Conservation (phyloP, 1,140 invertebrate genomes). For the Drosophila seguyi region DNA sequence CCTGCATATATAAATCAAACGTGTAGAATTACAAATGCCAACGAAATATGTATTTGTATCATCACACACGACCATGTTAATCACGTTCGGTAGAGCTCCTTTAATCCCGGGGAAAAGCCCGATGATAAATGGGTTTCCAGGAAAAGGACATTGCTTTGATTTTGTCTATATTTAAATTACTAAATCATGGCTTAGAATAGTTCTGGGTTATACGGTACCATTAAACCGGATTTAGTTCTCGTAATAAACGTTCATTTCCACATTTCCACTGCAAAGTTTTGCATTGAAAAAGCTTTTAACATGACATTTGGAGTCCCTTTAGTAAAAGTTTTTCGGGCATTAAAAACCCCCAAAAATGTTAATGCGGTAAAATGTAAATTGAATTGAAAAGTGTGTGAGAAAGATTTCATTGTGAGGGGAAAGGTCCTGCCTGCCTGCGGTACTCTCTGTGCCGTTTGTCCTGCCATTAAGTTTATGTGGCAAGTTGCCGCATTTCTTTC, state of each 20-base stretch:
- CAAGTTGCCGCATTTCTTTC: constrained; percentile 58
- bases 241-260: constrained; percentile 54
- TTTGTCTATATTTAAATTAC: constrained; percentile 32
- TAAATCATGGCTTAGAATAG: constrained; percentile 25
- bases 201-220: background rate
- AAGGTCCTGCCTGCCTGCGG: background rate
- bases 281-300: constrained; percentile 55
- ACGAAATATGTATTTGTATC: constrained; percentile 33
- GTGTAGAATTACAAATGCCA: constrained; percentile 40
- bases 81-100: constrained; percentile 27
- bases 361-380: constrained; percentile 74
- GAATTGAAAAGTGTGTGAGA: constrained; percentile 65
- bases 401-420: constrained; percentile 7
- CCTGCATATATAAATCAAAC: constrained; percentile 57
- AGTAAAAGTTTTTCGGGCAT: constrained; percentile 40
- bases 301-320: constrained; percentile 30
- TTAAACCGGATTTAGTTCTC: constrained; percentile 37
- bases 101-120: constrained; percentile 18
- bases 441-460: constrained; percentile 2
- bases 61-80: constrained; percentile 31
- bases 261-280: constrained; percentile 41
- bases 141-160: constrained; percentile 7
- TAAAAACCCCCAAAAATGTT: constrained; percentile 51
- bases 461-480: constrained; percentile 60
- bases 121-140: constrained; percentile 29